Conservation (phyloP, 1,140 invertebrate species). For the Batillaria attramentaria region DNA sequence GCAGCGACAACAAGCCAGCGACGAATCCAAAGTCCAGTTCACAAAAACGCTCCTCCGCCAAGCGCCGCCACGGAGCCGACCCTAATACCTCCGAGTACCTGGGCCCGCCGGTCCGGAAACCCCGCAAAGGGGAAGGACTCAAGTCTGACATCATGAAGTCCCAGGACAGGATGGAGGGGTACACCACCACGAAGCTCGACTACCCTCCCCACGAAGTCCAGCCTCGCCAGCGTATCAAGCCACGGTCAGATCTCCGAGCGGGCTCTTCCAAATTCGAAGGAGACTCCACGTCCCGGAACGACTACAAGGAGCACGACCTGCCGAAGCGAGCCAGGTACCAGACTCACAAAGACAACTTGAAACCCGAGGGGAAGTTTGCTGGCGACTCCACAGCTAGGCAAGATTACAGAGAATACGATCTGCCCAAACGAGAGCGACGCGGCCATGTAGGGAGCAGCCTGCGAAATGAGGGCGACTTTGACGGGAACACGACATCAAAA, state of each 20-base stretch:
- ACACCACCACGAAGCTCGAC: neutral
- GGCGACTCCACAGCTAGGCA: neutral
- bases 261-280: too few relatives aligned
- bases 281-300: neutral
- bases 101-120: neutral
- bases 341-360: neutral
- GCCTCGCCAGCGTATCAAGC: too few relatives aligned
- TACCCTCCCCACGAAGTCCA: neutral
- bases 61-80: too few relatives aligned
- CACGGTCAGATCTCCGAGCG: too few relatives aligned
- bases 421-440: neutral
- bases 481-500: neutral
- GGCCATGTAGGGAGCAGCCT: neutral
- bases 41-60: too few relatives aligned
- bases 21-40: neutral
- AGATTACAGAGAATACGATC: neutral
- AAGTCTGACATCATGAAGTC: neutral
- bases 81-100: neutral
- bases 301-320: constrained; percentile 14
- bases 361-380: neutral
- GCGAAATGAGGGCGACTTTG: neutral
- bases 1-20: neutral
- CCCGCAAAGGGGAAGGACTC: neutral
- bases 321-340: neutral
- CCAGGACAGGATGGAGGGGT: neutral